Evolutionary conservation across 2,113 vertebrate genomes (phyloP), one percentile per base, ranked within the genome.

Genomic region (Catagonus wagneri): DNA sequence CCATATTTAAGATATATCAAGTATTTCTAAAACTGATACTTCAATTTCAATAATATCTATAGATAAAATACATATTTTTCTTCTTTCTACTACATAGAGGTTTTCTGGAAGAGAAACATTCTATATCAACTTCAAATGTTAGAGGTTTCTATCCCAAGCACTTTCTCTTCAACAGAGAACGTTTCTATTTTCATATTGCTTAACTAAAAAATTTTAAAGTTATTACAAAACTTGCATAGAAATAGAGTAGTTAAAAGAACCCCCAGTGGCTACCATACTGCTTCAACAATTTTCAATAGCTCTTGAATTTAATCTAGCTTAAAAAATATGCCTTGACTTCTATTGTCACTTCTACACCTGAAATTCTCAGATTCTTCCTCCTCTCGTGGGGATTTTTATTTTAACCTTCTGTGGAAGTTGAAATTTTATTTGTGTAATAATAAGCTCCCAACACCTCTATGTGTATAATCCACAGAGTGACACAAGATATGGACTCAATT

Each of bases 21-120:
- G 3, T 76, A 84, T 93, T 90, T 86, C 44, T 92, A 72, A 92
- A 94, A 80, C 25, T 90, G 65, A 86, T 76, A 90, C 76, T 58
- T 95, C 63, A 81, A 39, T 32, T 78, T 95, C 17, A 90, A 3
- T 83, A 60, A 6, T 75, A 54, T 44, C 32, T 74, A 29, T 39
- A 65, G 39, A 72, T 92, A 27, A 93, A 86, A 93, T 60, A 12
- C 9, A 14, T 52, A 89, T 61, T 78, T 95, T 92, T 83, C n/a
- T 89, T 83, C 63, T 44, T 83, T 83, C 17, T 90, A 44, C 14
- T 20, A 63, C 19, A 58, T 84, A 72, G 60, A 44, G 15, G 50
- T 72, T 83, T 90, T 52, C 44, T 32, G 1, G 15, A n/a, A 32
- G 32, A 86, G 63, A 94, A 92, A 78, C 3, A 1, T 81, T 86